Evolutionary conservation across 2,888 invertebrate genomes (phyloP).

Genomic region (Syrista parreyssii): DNA sequence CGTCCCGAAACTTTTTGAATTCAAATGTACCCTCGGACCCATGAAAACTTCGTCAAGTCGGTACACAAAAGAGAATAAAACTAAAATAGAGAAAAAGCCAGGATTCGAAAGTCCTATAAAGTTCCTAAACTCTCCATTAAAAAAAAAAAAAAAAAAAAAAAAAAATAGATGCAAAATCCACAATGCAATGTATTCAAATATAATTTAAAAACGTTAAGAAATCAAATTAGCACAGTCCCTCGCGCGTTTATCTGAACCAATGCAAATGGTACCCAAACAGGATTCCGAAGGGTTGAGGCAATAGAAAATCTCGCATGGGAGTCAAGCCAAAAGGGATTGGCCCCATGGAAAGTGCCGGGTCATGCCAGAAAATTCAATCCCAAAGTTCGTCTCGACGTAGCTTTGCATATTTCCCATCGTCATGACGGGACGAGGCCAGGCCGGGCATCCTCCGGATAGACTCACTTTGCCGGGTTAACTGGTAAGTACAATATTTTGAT

Average conservation of each 20-base stretch:
- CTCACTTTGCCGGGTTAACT: constrained; percentile 11
- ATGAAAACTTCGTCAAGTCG: not conserved
- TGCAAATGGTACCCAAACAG: no score
- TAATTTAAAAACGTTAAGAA: not conserved
- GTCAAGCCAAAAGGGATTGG: constrained; percentile 10
- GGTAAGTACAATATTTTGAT: constrained; percentile 48
- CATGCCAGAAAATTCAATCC: constrained; percentile 40
- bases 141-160: no score
- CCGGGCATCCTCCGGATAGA: constrained; percentile 12
- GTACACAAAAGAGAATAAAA: not conserved
- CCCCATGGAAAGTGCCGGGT: not conserved
- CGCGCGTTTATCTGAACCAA: not conserved
- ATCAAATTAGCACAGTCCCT: not conserved
- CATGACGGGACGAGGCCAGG: not conserved
- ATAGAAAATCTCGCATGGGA: not conserved
- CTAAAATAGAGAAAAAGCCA: not conserved
- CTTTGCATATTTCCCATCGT: constrained; percentile 13
- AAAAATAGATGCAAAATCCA: not conserved
- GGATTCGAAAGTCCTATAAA: not conserved
- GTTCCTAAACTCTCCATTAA: not conserved
- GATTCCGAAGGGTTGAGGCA: no score
- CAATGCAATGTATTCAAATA: no score
- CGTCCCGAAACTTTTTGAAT: not conserved
- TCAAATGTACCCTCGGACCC: not conserved
- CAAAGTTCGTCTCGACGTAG: constrained; percentile 11